Evolutionary conservation across 1,140 invertebrate species (phyloP), one percentile per base, ranked within the genome.

Genomic region (Akabosia matsudoensis): DNA sequence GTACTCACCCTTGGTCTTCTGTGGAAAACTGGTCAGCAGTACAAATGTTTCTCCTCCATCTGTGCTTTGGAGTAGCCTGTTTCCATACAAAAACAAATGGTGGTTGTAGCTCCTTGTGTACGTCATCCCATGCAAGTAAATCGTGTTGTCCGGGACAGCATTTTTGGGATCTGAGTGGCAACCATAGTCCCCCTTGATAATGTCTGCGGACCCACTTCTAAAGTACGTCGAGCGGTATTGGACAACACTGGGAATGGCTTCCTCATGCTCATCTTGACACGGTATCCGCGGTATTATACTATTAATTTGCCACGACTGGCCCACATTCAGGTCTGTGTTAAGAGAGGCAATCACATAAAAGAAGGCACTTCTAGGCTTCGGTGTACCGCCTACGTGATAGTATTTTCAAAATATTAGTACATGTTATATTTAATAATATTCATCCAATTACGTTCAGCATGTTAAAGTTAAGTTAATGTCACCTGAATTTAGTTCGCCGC

Each of bases 81-180:
- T 67, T 30, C 61, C 61, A n/a, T 67, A 67, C 24, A 67, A 22
- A n/a, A 67, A 67, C 28, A 67, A 16, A 22, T 67, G 61, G 28
- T 28, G 28, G 13, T 67, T 67, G n/a, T 30, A 67, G 30, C 24
- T 67, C 22, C 61, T 67, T 3, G 61, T 67, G 61, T 67, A 67
- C 3, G 61, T 67, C 24, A 67, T 67, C 7, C 61, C 61, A 30
- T 67, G 61, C 4, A 67, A 22, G n/a, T 10, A 67, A 7, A 67
- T 67, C 61, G 28, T 28, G 28, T 67, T 67, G 4, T 67, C 3
- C 1, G 4, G 1, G 26, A 2, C 28, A 3, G 10, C 3, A 30
- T 31, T 28, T 2, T 24, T 7, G 3, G 2, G 3, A 2, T 13
- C 13, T 30, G 26, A 16, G 61, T 67, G 61, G 31, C 61, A 67